Base-by-base conservation (phyloP, 2,888 invertebrate genomes). In the Acheta domesticus region DNA sequence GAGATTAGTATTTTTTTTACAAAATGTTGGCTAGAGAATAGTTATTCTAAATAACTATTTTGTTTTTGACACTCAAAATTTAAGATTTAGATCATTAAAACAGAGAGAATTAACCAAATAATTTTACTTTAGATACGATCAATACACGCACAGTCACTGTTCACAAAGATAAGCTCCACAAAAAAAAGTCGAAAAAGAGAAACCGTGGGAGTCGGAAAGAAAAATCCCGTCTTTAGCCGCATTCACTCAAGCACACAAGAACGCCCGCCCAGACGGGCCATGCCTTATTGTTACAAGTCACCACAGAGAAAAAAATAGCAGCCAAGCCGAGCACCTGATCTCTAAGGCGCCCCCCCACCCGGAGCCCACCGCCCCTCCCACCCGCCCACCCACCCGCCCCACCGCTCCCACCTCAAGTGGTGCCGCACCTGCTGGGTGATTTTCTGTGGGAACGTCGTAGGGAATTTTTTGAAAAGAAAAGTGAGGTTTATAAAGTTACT, bases 111-210 rank as follows among this genome's bases (percentile, higher is more conserved):
- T 74, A 36, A 20, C 16, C 12, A 73, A 36, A 23, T 14, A 20
- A 23, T 74, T 78, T 73, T 78, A 36, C 23, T 74, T 36, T 48
- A 74, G 74, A 48, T 74, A 78, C 16, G 73, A 75, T 80, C 80
- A 14, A 80, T 75, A 78, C 77, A 80, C 78, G 80, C 78, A 80
- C 80, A 80, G 77, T 62, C 74, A 62, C 50, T 78, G 48, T 12
- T 62, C 19, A 48, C 49, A 76, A 48, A 36, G 23, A 19, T n/a
- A 48, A 78, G 19, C 48, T 73, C n/a, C 23, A 73, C 20, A 78
- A 62, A 62, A 23, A 62, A n/a, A 19, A 62, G 19, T 62, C n/a
- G 62, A 19, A 19, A 62, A 62, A 62, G n/a, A 62, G n/a, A 19
- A 62, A 62, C 62, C 23, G 75, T 16, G 75, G 75, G 75, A 16